These are phyloP conservation scores for Plotosus lineatus DNA, from an alignment of 2,113 vertebrate genomes.

Conservation along the genomic window DNA sequence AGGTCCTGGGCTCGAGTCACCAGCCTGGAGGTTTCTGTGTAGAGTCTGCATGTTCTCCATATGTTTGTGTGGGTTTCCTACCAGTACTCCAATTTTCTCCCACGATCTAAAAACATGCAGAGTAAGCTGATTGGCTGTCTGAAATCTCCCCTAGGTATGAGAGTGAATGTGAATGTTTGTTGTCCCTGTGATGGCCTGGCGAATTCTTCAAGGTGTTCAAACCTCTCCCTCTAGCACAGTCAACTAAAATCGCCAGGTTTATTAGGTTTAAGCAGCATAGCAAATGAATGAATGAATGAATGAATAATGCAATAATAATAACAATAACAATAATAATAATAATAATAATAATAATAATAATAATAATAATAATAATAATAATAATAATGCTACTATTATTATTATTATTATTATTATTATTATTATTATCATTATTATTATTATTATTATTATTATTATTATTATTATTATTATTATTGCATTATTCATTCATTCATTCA, in stretches of 20 bases:
- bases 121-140: neutral
- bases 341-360: too few species aligned
- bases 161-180: neutral
- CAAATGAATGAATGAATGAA: neutral
- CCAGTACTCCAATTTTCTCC: too few species aligned
- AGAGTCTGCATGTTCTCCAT: neutral
- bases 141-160: neutral
- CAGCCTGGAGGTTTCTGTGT: neutral
- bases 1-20: neutral
- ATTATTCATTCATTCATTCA: neutral
- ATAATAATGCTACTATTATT: too few species aligned
- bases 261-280: too few species aligned
- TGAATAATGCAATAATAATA: neutral
- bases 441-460: too few species aligned
- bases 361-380: too few species aligned
- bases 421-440: too few species aligned
- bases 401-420: too few species aligned
- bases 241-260: too few species aligned
- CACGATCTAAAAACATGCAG: neutral
- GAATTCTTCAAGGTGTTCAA: too few species aligned
- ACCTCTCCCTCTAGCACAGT: too few species aligned
- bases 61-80: neutral
- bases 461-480: neutral
- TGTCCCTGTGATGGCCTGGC: too few species aligned
- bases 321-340: neutral